Percentiles rank a stretch among this genome's conserved stretches.
Conservation (phyloP, 2,888 invertebrate species). For the Pseudoips prasinana region DNA sequence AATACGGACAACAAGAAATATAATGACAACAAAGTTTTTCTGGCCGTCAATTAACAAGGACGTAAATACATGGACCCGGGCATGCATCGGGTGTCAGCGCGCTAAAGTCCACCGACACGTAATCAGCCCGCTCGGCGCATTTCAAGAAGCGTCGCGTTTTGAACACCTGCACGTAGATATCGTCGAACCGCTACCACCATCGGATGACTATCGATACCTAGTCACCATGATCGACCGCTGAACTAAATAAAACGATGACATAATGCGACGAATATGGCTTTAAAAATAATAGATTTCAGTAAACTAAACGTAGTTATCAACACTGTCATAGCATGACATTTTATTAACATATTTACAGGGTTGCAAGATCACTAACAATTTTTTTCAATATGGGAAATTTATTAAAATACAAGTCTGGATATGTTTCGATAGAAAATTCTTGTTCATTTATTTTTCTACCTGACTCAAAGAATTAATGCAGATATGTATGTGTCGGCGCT, state of each 20-base stretch:
- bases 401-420: too few relatives aligned
- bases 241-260: slow-evolving; percentile 7
- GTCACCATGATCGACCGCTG: slow-evolving; percentile 7
- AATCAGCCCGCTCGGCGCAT: slow-evolving; percentile 4
- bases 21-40: background rate
- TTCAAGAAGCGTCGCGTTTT: slow-evolving; percentile 1
- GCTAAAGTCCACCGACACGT: slow-evolving; percentile 4
- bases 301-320: too few relatives aligned
- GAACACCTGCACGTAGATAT: slow-evolving; percentile 6
- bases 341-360: too few relatives aligned
- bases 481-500: too few relatives aligned
- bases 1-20: background rate
- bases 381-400: too few relatives aligned
- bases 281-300: too few relatives aligned
- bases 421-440: too few relatives aligned
- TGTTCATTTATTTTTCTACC: too few relatives aligned
- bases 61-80: background rate
- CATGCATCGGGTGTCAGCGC: slow-evolving; percentile 3
- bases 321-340: too few relatives aligned
- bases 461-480: too few relatives aligned
- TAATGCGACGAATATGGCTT: too few relatives aligned
- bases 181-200: slow-evolving; percentile 2
- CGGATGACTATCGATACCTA: slow-evolving; percentile 4
- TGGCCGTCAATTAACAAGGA: background rate
- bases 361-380: too few relatives aligned